phyloP scores from a whole-genome alignment of 2,888 invertebrate species.

The Eristalinus aeneus region DNA sequence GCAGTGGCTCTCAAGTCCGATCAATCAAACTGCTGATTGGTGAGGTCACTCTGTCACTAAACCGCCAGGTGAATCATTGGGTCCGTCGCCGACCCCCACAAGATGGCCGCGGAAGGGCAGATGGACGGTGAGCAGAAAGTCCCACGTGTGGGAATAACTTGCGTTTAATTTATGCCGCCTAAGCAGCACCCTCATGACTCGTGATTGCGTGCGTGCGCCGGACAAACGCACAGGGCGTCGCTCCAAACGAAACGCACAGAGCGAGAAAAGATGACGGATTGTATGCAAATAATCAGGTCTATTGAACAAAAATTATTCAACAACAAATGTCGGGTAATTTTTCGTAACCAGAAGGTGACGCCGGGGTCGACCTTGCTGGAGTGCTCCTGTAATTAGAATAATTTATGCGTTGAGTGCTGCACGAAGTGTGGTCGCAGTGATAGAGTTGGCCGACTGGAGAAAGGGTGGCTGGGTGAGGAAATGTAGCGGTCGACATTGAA shows the following conservation, averaged over 20 bases:
- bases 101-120: not conserved
- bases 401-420: not conserved
- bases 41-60: too few species aligned
- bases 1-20: too few species aligned
- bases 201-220: slow-evolving; percentile 13
- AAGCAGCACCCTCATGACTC: slow-evolving; percentile 12
- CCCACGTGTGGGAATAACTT: slow-evolving; percentile 12
- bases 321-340: not conserved
- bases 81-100: too few species aligned
- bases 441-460: too few species aligned
- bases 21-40: too few species aligned
- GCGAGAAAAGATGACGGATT: not conserved
- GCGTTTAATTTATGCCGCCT: slow-evolving; percentile 34
- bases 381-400: not conserved
- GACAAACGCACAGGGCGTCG: not conserved
- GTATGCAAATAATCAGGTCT: slow-evolving; percentile 7
- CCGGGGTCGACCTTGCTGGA: not conserved
- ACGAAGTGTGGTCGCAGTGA: not conserved
- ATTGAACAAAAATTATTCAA: not conserved
- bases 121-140: not conserved
- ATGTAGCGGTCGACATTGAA: too few species aligned
- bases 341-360: not conserved
- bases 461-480: too few species aligned
- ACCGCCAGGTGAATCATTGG: too few species aligned
- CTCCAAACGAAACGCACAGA: not conserved